A percentile compares a stretch with the other conserved stretches of the same genome.
These are phyloP conservation scores for Lytechinus pictus DNA, from an alignment of 35 echinoderm and acorn worm genomes.

Conservation along the genomic window DNA sequence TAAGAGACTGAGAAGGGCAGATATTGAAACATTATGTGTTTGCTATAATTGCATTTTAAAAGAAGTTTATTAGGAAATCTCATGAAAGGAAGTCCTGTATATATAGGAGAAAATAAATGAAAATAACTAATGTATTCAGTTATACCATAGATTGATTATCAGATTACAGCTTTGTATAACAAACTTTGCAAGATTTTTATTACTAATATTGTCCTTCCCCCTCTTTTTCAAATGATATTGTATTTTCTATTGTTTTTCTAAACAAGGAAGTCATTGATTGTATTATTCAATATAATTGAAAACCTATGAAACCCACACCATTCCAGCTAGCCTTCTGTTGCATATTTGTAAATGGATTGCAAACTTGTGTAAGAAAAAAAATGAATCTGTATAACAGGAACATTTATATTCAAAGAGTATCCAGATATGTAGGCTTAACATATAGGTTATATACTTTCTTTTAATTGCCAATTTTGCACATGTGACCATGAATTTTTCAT, in stretches of 20 bases:
- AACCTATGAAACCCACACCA: not conserved
- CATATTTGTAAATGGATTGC: not conserved
- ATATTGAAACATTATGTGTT: too few relatives aligned
- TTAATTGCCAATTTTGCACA: not conserved
- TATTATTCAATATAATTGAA: not conserved
- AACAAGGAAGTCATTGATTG: not conserved
- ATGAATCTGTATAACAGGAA: not conserved
- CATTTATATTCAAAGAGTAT: not conserved
- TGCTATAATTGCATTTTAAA: too few relatives aligned
- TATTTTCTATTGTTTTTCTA: not conserved
- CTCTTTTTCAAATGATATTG: not conserved
- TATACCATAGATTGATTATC: too few relatives aligned
- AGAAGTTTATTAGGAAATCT: too few relatives aligned
- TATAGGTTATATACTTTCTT: too few relatives aligned
- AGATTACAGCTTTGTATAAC: too few relatives aligned
- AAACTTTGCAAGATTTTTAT: too few relatives aligned
- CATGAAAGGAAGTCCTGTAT: not conserved
- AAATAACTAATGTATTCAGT: not conserved
- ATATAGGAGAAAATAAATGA: too few relatives aligned
- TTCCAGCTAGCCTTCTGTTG: not conserved
- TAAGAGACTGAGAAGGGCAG: too few relatives aligned
- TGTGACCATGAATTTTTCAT: not conserved
- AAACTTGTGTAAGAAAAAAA: not conserved
- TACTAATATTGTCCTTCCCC: too few relatives aligned
- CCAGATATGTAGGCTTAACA: too few relatives aligned